Evolutionary conservation across 2,888 invertebrate species (phyloP).

Genomic region (Conchocele bisecta): DNA sequence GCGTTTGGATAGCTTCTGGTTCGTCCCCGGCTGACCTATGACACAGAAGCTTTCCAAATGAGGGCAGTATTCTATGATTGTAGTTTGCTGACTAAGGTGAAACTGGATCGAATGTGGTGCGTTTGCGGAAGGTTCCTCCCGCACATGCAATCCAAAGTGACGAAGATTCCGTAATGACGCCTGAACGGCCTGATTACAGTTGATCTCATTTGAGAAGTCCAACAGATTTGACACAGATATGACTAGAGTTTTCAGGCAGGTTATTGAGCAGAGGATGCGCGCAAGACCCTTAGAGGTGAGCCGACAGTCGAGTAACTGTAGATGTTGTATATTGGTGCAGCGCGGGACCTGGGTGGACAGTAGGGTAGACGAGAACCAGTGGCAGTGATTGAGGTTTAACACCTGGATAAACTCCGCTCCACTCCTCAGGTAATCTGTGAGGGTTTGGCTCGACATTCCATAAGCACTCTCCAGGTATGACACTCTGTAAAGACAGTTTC

Average conservation of each 20-base stretch:
- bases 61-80: slow-evolving; percentile 77
- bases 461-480: slow-evolving; percentile 65
- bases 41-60: slow-evolving; percentile 76
- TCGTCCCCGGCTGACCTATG: slow-evolving; percentile 75
- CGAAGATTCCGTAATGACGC: slow-evolving; percentile 67
- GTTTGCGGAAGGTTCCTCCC: slow-evolving; percentile 67
- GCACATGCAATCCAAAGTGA: slow-evolving; percentile 74
- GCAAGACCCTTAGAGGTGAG: slow-evolving; percentile 74
- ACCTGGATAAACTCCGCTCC: slow-evolving; percentile 62
- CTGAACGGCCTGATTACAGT: slow-evolving; percentile 66
- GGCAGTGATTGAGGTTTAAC: slow-evolving; percentile 77
- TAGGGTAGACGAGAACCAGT: slow-evolving; percentile 72
- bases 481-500: slow-evolving; percentile 73
- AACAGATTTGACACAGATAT: slow-evolving; percentile 75
- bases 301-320: slow-evolving; percentile 76
- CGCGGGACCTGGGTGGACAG: slow-evolving; percentile 67
- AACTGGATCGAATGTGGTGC: slow-evolving; percentile 71
- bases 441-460: slow-evolving; percentile 63
- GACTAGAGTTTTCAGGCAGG: slow-evolving; percentile 69
- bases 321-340: slow-evolving; percentile 71
- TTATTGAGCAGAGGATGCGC: slow-evolving; percentile 67
- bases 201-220: slow-evolving; percentile 75
- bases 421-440: slow-evolving; percentile 66
- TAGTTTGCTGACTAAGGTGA: slow-evolving; percentile 71
- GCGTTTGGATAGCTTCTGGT: slow-evolving; percentile 74